Evolutionary conservation across 2,888 invertebrate genomes (phyloP).

Genomic region (Erebia ligea): DNA sequence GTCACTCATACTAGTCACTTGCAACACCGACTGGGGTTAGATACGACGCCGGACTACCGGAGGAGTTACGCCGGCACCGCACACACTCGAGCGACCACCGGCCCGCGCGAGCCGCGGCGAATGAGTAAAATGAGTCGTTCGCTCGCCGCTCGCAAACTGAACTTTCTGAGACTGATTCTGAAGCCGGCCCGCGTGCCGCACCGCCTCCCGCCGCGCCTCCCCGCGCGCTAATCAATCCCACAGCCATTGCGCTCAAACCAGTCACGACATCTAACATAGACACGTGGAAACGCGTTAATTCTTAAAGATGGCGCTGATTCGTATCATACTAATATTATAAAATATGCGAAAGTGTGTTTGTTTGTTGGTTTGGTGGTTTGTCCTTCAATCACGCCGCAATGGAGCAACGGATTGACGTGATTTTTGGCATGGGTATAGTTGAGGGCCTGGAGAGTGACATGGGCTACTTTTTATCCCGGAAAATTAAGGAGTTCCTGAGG

Average conservation of each 20-base stretch:
- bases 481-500: too few relatives aligned
- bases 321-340: too few relatives aligned
- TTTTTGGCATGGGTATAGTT: too few relatives aligned
- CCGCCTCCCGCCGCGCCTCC: conserved; percentile 40
- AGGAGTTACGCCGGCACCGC: conserved; percentile 73
- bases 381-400: too few relatives aligned
- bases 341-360: too few relatives aligned
- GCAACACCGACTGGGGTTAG: conserved; percentile 62
- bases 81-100: conserved; percentile 79
- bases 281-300: not conserved
- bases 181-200: conserved; percentile 40
- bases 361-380: too few relatives aligned
- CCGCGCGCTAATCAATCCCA: conserved; percentile 43
- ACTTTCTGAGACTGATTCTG: too few relatives aligned
- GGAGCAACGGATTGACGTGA: too few relatives aligned
- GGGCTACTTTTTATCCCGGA: too few relatives aligned
- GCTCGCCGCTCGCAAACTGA: conserved; percentile 43
- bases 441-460: too few relatives aligned
- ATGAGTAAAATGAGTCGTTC: conserved; percentile 62
- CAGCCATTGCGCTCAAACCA: conserved; percentile 39
- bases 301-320: conserved; percentile 41
- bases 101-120: conserved; percentile 82
- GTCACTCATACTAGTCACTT: conserved; percentile 92
- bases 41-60: conserved; percentile 59
- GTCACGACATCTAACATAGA: conserved; percentile 38